phyloP scores from a whole-genome alignment of 1,140 invertebrate genomes.

The Temnothorax nylanderi region DNA sequence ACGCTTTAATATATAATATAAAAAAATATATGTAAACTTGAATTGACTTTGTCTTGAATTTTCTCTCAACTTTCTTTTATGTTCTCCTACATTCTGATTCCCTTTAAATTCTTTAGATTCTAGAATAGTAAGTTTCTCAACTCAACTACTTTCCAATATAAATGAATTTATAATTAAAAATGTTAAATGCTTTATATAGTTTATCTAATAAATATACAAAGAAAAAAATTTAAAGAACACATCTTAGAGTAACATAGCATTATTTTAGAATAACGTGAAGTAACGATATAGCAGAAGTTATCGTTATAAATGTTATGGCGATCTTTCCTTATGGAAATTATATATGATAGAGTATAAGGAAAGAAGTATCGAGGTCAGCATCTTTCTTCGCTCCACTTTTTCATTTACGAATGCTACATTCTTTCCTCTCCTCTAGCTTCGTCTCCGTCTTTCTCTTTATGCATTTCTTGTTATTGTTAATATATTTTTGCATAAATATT shows the following conservation, averaged over 20 bases:
- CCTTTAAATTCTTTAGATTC: neutral
- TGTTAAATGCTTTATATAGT: too few relatives aligned
- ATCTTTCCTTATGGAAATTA: constrained; percentile 5
- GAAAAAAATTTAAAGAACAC: neutral
- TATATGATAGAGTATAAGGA: constrained; percentile 10
- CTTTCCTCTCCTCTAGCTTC: neutral
- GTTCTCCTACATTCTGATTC: neutral
- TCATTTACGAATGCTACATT: constrained; percentile 1
- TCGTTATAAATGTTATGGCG: neutral
- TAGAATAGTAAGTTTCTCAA: neutral
- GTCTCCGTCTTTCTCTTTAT: neutral
- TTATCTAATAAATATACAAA: neutral
- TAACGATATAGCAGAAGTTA: neutral
- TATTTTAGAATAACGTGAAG: constrained; percentile 5
- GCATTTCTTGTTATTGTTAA: neutral
- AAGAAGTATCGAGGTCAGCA: constrained; percentile 24
- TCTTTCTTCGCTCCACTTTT: constrained; percentile 43
- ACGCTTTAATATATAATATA: neutral
- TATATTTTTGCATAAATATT: neutral
- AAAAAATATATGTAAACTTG: neutral
- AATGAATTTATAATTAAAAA: neutral
- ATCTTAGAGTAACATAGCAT: neutral
- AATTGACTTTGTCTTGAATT: neutral
- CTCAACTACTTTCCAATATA: neutral
- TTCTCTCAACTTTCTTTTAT: neutral